Evolutionary conservation across 2,888 invertebrate species (phyloP).

Genomic region (Lepidochitona cinerea): DNA sequence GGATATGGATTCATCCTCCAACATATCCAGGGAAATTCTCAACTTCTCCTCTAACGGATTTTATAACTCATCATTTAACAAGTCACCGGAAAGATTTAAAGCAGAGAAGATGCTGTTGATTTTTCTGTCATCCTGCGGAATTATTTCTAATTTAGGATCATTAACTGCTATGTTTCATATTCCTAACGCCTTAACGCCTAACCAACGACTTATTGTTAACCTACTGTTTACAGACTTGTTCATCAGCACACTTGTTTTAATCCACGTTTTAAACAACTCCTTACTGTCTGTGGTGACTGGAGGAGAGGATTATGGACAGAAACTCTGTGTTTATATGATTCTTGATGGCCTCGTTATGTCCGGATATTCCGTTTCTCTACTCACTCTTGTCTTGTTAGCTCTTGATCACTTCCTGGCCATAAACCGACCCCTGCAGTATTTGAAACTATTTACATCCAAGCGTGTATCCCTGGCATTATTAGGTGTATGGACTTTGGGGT

Average conservation of each 20-base stretch:
- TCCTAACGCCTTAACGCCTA: slow-evolving; percentile 45
- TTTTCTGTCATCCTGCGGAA: not conserved
- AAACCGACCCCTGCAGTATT: slow-evolving; percentile 47
- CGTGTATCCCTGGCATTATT: slow-evolving; percentile 40
- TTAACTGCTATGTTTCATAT: slow-evolving; percentile 56
- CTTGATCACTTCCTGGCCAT: slow-evolving; percentile 57
- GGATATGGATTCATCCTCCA: too few relatives aligned
- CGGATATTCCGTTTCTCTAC: slow-evolving; percentile 49
- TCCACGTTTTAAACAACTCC: slow-evolving; percentile 46
- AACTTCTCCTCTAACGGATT: too few relatives aligned
- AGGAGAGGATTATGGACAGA: slow-evolving; percentile 27
- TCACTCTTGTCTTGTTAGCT: slow-evolving; percentile 53
- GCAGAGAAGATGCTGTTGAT: not conserved
- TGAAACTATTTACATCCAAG: slow-evolving; percentile 36
- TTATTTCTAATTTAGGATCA: slow-evolving; percentile 53
- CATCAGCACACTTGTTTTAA: slow-evolving; percentile 50
- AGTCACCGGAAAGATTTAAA: too few relatives aligned
- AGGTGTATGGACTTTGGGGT: slow-evolving; percentile 43
- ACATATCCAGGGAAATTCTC: too few relatives aligned
- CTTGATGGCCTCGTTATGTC: slow-evolving; percentile 50
- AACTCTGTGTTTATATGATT: slow-evolving; percentile 46
- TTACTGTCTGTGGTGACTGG: slow-evolving; percentile 20
- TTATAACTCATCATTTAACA: too few relatives aligned
- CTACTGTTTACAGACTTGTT: slow-evolving; percentile 53
- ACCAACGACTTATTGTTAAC: slow-evolving; percentile 56